Base-by-base conservation (phyloP, 2,888 invertebrate species). In the Podabrus alpinus region DNA sequence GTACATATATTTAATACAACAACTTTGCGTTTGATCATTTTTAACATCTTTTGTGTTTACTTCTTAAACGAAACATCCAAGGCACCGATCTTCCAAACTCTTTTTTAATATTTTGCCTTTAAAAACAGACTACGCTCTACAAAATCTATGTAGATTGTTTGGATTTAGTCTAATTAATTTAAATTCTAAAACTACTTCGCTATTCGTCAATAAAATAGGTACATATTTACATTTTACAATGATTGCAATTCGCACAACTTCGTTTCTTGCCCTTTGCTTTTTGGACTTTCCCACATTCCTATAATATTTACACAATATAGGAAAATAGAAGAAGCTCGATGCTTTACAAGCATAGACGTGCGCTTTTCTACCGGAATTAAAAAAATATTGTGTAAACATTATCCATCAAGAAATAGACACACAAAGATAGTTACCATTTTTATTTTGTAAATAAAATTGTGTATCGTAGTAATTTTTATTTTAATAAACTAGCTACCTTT, bases 241-340 rank as follows among this genome's bases (percentile, higher is more conserved):
- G 87, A 87, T 87, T 87, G 87, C 86, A 86, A 84, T 84, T 87
- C 87, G 86, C 87, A 86, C 85, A 86, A 85, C 83, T 82, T 85
- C 82, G 81, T 81, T 80, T 80, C 79, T 81, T 81, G 79, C 66
- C 17, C 71, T 74, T 69, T 67, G 72, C 69, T 60, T 77, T 71
- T 72, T 64, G 75, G 75, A 72, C 72, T 72, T 29, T 59, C 72
- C 75, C 75, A 68, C 9, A 21, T 64, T 69, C 45, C 68, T 45
- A 71, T 71, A 76, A 73, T 71, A 60, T 73, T 73, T 76, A 76
- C 73, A 68, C 71, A 76, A 76, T 71, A 19, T 45, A 64, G 16
- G 62, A 66, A 25, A 66, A 60, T 45, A 64, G 68, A 15, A 45
- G 15, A 15, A 45, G 15, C 29, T 24, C 15, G 11, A 21, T 66